Percentiles rank a stretch among this genome's conserved stretches.
These are phyloP conservation scores for Orthosia gothica DNA, from an alignment of 2,888 invertebrate species.

Conservation along the genomic window DNA sequence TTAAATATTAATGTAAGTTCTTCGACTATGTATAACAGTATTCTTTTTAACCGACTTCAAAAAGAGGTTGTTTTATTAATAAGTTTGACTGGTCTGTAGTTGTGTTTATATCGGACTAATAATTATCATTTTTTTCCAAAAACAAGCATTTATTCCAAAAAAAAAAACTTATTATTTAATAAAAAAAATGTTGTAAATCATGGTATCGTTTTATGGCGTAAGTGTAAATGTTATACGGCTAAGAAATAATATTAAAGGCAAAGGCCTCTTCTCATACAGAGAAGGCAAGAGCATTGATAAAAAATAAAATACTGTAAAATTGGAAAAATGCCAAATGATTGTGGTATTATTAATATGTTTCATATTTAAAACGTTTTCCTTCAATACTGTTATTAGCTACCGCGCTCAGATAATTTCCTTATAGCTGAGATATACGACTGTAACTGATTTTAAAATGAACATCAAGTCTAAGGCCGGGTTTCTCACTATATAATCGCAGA, in stretches of 20 bases:
- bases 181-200: background rate
- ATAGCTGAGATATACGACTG: too few relatives aligned
- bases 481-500: too few relatives aligned
- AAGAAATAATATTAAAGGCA: background rate
- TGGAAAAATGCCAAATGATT: background rate
- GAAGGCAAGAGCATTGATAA: too few relatives aligned
- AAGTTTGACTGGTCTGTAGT: constrained; percentile 15
- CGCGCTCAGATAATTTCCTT: background rate
- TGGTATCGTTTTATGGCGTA: background rate
- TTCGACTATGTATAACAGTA: constrained; percentile 25
- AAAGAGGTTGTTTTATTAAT: constrained; percentile 13
- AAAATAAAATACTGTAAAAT: background rate
- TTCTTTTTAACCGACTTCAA: constrained; percentile 21
- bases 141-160: background rate
- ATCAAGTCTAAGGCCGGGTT: too few relatives aligned
- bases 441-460: too few relatives aligned
- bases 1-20: constrained; percentile 30
- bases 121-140: background rate
- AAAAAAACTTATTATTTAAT: background rate
- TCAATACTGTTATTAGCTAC: background rate
- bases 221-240: background rate
- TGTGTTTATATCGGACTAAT: constrained; percentile 14
- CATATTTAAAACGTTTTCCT: background rate
- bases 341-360: too few relatives aligned
- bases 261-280: too few relatives aligned